A percentile compares a stretch with the other conserved stretches of the same genome.
Evolutionary conservation across 2,888 invertebrate genomes (phyloP).

Genomic region (Torymus texanus): DNA sequence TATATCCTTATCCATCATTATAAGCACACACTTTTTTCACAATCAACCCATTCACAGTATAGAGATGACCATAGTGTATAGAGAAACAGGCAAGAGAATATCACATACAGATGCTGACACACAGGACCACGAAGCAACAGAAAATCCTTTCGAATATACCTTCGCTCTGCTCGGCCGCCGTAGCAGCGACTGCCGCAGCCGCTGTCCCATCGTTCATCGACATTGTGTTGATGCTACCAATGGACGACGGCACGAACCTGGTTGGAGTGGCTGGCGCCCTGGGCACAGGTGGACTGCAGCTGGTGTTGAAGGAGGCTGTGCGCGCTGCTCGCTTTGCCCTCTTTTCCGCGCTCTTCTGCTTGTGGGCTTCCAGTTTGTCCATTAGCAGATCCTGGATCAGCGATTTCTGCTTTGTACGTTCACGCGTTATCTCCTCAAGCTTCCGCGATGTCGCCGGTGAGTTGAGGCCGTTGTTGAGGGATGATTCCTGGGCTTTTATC

Average conservation of each 20-base stretch:
- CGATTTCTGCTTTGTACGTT: conserved; percentile 88
- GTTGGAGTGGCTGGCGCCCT: conserved; percentile 48
- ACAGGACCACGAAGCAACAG: too few relatives aligned
- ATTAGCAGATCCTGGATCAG: conserved; percentile 89
- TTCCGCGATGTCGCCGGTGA: conserved; percentile 79
- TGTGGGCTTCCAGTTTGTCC: conserved; percentile 84
- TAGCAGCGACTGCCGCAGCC: background rate
- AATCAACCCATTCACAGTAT: too few relatives aligned
- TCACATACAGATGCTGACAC: too few relatives aligned
- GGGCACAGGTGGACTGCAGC: conserved; percentile 28
- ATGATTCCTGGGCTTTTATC: conserved; percentile 60
- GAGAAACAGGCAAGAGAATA: background rate
- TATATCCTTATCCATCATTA: too few relatives aligned
- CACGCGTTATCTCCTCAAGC: conserved; percentile 86
- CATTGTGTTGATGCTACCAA: background rate
- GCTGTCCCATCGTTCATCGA: too few relatives aligned
- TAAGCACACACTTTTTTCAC: too few relatives aligned
- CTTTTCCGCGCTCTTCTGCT: conserved; percentile 80
- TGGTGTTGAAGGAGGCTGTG: conserved; percentile 73
- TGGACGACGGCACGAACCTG: conserved; percentile 13
- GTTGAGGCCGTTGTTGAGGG: conserved; percentile 63
- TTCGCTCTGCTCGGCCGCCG: conserved; percentile 6
- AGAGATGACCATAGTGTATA: background rate
- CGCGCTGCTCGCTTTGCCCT: conserved; percentile 80
- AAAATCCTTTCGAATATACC: too few relatives aligned